Evolutionary conservation across 2,113 vertebrate genomes (phyloP), one percentile per base, ranked within the genome.

Genomic region (Gallinago media): DNA sequence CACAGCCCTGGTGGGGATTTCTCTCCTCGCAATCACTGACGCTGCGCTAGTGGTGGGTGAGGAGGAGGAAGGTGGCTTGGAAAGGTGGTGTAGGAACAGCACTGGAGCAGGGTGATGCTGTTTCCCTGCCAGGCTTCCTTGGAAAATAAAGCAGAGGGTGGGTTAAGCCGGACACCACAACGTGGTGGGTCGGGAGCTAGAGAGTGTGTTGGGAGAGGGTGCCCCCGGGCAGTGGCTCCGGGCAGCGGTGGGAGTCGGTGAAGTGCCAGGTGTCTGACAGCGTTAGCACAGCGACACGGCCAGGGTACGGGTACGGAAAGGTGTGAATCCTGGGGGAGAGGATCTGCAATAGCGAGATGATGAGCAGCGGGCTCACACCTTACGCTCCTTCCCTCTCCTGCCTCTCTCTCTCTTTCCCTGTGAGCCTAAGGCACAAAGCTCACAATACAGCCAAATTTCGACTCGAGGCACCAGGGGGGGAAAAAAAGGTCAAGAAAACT

Each of bases 91-190:
- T 20, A 31, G 62, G 79, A 55, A 9, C 1, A 3, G 19, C 0
- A 3, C 16, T 2, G 3, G 44, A n/a, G 34, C 58, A 38, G 38
- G 27, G 38, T 0, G 2, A 31, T 12, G 68, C 11, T 1, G 0
- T 8, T 88, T 62, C 20, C 58, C n/a, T 42, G 38, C 10, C 14
- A 46, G 74, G 13, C 19, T 63, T 83, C 47, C 32, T 46, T 1
- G 2, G 59, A 15, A 46, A 29, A 40, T 0, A 25, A 26, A 9
- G 32, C 20, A 38, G 15, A 16, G 27, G 7, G 7, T 9, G 61
- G 46, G 8, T 55, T 10, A 16, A 79, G 40, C 4, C 27, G 27
- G 22, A 13, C 9, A 47, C 36, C 8, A 25, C 59, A 34, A 62
- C 38, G 8, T 0, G 3, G 16, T 0, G 2, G 12, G 2, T 12